Base-by-base conservation (phyloP, 2,888 invertebrate genomes). In the Syritta pipiens region DNA sequence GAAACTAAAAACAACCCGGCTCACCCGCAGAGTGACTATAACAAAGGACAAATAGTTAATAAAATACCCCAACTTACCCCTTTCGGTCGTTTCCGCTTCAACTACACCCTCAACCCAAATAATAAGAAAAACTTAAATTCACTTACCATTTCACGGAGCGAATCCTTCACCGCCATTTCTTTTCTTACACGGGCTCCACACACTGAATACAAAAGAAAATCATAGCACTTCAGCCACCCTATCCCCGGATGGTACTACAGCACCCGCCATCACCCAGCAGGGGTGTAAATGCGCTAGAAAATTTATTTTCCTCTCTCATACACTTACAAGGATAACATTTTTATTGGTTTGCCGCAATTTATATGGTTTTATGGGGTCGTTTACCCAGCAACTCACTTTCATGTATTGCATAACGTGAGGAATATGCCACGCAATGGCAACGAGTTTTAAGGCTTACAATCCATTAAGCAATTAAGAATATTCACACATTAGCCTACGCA, bases 381-480 rank as follows among this genome's bases (percentile, higher is more conserved):
- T 59, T 32, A 35, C 49, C 40, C 68, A 32, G 46, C 65, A 46
- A 46, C 49, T 37, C 59, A 19, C 51, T 53, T 40, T 55, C 48
- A 62, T 42, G 49, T 37, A 51, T 59, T 51, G 19, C 22, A 53
- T 65, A 65, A 59, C 10, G 7, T 2, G 32, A 44, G 53, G 75
- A 37, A 59, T 44, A 46, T 37, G 17, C n/a, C 59, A 40, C 12
- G 10, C 28, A 44, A 30, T 17, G 42, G 20, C 19, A 40, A 53
- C 59, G 59, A 51, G 51, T 71, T 77, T 71, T 65, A 59, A 65
- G 69, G 63, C 69, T 77, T 65, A 65, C 76, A 77, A 77, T 71
- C 76, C 76, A 71, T 77, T 77, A 53, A 71, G 65, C 76, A 77
- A 77, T 77, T 71, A 77, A 75, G 75, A 22, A 62, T 49, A 51